Evolutionary conservation across 2,113 vertebrate species (phyloP), one percentile per base, ranked within the genome.

Genomic region (Callipepla squamata): DNA sequence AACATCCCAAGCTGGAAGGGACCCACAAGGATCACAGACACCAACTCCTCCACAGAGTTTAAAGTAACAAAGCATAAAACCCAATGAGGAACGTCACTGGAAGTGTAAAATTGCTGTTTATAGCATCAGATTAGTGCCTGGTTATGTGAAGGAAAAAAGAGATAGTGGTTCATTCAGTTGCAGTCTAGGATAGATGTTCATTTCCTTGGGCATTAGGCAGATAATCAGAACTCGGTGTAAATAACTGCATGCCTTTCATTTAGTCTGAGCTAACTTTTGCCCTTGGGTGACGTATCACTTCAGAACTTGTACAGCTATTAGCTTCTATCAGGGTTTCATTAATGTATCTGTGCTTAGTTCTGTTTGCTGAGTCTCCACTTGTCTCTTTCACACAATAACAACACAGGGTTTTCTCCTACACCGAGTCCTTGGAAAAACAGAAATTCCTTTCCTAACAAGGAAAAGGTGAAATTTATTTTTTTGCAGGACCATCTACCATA

Each of bases 51-150:
- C 11, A 11, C 15, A n/a, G 11, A 32, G 30, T n/a, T 57, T n/a
- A 57, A 19, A 32, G 20, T 32, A 62, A 25, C 14, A 87, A 48
- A 87, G 8, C 22, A 15, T 14, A 75, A 78, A 72, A 32, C 15
- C 8, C 26, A 32, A 3, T 16, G 18, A 1, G 81, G 57, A 87
- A n/a, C 34, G 81, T 30, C 17, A 32, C 9, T 26, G 70, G 42
- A 68, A 82, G 34, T 55, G 84, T 70, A 40, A 67, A 91, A 66
- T 11, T 20, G 36, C n/a, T 89, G 12, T 32, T 81, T 77, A 66
- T 58, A 42, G 40, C 50, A 48, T 32, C 19, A 45, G 22, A 13
- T 55, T 30, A 22, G 47, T 3, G 9, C 59, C 10, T 25, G 25
- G 1, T 61, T 36, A 38, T 12, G 8, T 9, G 4, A 28, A 11